phyloP scores from a whole-genome alignment of 2,113 vertebrate genomes.

The Saccopteryx bilineata region DNA sequence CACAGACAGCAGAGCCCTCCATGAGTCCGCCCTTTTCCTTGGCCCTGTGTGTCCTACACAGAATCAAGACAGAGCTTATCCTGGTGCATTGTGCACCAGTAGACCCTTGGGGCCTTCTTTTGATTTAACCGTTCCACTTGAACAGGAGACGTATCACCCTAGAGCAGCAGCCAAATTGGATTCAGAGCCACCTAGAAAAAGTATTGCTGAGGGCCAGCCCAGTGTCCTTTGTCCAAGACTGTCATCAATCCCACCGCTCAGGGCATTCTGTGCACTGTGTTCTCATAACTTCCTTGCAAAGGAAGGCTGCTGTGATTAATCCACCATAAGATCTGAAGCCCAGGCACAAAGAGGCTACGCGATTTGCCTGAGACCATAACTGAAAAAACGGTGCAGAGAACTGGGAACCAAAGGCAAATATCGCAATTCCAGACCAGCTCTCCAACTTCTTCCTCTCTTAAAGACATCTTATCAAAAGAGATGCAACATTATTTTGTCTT shows the following conservation, averaged over 20 bases:
- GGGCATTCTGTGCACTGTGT: background rate
- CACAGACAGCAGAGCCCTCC: background rate
- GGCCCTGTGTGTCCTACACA: rapidly evolving
- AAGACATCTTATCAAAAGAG: conserved; percentile 26
- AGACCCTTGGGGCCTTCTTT: background rate
- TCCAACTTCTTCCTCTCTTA: background rate
- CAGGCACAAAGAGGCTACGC: background rate
- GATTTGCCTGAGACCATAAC: background rate
- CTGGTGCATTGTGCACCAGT: background rate
- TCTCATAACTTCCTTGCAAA: conserved; percentile 8
- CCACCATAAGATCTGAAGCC: background rate
- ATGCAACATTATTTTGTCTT: background rate
- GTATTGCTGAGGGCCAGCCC: background rate
- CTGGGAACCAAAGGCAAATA: background rate
- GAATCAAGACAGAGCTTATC: background rate
- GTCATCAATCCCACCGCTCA: background rate
- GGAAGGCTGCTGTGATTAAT: background rate
- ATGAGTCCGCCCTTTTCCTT: background rate
- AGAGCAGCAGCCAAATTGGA: background rate
- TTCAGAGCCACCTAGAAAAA: background rate
- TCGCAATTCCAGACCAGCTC: background rate
- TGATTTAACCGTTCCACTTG: background rate
- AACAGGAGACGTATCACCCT: background rate
- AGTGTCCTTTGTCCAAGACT: too few species aligned
- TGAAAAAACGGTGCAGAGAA: background rate